Evolutionary conservation across 1,140 invertebrate species (phyloP).

Genomic region (Aphidius gifuensis): DNA sequence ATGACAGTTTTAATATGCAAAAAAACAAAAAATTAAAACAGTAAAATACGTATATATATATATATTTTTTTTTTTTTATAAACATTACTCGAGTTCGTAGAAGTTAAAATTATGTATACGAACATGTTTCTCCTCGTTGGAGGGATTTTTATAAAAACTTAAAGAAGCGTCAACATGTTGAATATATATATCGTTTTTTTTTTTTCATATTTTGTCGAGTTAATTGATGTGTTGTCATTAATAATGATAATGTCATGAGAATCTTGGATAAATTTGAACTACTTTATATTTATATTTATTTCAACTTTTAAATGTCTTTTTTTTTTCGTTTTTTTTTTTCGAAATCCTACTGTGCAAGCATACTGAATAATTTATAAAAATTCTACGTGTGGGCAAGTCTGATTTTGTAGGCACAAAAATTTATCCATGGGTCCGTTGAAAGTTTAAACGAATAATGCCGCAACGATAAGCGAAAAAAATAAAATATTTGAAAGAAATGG

Average conservation of each 20-base stretch:
- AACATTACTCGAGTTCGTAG: too few relatives aligned
- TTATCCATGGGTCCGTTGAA: conserved; percentile 2
- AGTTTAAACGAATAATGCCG: conserved; percentile 3
- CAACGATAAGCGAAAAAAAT: too few relatives aligned
- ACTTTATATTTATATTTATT: conserved; percentile 26
- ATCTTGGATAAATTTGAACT: conserved; percentile 34
- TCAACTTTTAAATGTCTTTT: conserved; percentile 10
- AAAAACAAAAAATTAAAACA: too few relatives aligned
- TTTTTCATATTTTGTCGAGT: not conserved
- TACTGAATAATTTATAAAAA: conserved; percentile 21
- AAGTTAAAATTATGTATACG: too few relatives aligned
- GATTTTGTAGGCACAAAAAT: conserved; percentile 4
- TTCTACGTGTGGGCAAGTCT: not conserved
- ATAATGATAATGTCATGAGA: conserved; percentile 19
- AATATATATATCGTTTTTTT: not conserved
- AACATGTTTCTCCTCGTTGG: too few relatives aligned
- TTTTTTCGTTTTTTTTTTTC: conserved; percentile 23
- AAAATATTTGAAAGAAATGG: conserved; percentile 13
- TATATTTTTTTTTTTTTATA: too few relatives aligned
- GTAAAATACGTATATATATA: too few relatives aligned
- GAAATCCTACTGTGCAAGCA: conserved; percentile 12
- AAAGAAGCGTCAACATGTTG: conserved; percentile 3
- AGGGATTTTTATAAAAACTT: not conserved
- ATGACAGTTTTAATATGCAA: too few relatives aligned
- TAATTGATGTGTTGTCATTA: conserved; percentile 21